These are phyloP conservation scores for Morinoia aosen DNA, from an alignment of 2,888 invertebrate genomes.

Conservation along the genomic window DNA sequence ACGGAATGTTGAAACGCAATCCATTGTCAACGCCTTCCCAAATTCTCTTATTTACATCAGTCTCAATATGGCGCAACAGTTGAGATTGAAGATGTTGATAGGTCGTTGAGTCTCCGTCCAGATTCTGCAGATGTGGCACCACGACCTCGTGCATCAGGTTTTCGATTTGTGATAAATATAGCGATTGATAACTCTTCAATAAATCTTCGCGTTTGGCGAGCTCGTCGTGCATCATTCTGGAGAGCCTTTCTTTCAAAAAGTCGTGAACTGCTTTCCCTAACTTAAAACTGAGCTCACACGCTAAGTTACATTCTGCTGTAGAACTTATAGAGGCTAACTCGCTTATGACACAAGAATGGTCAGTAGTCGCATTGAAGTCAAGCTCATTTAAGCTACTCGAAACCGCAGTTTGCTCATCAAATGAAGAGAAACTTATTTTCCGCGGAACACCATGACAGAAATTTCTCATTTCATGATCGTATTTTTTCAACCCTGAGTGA, in stretches of 20 bases:
- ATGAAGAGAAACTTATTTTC: constrained; percentile 13
- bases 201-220: not conserved
- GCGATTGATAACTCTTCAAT: not conserved
- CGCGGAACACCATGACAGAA: not conserved
- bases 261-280: not conserved
- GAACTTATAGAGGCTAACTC: not conserved
- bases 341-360: not conserved
- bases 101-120: not conserved
- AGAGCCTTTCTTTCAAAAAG: constrained; percentile 6
- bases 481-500: not conserved
- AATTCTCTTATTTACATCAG: not conserved
- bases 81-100: not conserved
- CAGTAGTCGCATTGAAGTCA: not conserved
- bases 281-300: constrained; percentile 5
- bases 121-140: not conserved
- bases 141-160: constrained; percentile 11
- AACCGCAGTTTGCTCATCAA: not conserved
- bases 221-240: not conserved
- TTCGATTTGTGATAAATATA: not conserved
- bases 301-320: constrained; percentile 33
- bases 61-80: not conserved
- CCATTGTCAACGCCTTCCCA: constrained; percentile 37
- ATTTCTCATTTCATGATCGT: not conserved
- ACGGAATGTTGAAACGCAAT: not conserved
- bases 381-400: not conserved